These are phyloP conservation scores for Platichthys stellatus DNA, from an alignment of 2,113 vertebrate species.

Conservation along the genomic window DNA sequence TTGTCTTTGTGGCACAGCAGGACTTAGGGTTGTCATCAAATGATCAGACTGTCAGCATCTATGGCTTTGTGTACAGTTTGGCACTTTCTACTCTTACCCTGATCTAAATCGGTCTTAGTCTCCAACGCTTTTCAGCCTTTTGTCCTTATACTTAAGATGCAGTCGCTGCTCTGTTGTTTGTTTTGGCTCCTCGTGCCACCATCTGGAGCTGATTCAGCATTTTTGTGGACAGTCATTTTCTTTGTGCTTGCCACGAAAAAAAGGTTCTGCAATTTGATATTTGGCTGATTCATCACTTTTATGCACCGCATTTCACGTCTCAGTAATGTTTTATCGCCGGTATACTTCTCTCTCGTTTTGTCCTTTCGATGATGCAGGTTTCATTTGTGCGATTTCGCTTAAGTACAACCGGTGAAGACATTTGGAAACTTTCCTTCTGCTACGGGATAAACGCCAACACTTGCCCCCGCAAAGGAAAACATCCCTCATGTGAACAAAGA, in stretches of 20 bases:
- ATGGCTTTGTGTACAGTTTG: constrained; percentile 43
- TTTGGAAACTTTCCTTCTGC: constrained; percentile 24
- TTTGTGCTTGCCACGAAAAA: constrained; percentile 41
- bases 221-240: constrained; percentile 41
- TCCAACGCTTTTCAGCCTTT: constrained; percentile 17
- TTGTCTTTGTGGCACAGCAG: constrained; percentile 43
- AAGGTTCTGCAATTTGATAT: constrained; percentile 38
- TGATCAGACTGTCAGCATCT: constrained; percentile 43
- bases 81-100: constrained; percentile 56
- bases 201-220: constrained; percentile 63
- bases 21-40: constrained; percentile 37
- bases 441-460: constrained; percentile 28
- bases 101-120: constrained; percentile 27
- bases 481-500: constrained; percentile 41
- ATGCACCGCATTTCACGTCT: constrained; percentile 22
- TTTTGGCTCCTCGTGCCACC: constrained; percentile 36
- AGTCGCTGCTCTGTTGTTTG: constrained; percentile 43
- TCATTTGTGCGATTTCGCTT: constrained; percentile 18
- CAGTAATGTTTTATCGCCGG: constrained; percentile 25
- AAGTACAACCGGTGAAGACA: constrained; percentile 22
- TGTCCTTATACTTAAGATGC: constrained; percentile 18
- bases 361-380: constrained; percentile 22
- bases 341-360: constrained; percentile 6
- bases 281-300: constrained; percentile 40
- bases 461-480: constrained; percentile 43